Evolutionary conservation across 2,797 vertebrate genomes (phyloP).

Genomic region (Megaceryle alcyon): DNA sequence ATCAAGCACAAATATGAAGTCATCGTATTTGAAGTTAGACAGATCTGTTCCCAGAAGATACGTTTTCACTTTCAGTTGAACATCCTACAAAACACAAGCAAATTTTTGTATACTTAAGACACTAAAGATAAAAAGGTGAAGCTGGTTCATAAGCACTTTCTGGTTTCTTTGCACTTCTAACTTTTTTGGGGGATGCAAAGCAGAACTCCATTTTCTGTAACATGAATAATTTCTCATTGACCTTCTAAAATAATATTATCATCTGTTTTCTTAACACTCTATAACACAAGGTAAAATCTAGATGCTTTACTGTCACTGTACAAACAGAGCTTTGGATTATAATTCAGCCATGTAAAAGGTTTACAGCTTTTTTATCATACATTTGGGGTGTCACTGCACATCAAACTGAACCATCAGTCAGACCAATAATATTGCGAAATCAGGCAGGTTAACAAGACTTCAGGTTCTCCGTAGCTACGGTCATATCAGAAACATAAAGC

Average conservation of each 20-base stretch:
- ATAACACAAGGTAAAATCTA: background rate
- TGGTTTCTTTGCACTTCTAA: background rate
- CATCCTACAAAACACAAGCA: constrained; percentile 85
- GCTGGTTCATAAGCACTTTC: background rate
- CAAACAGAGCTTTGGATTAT: background rate
- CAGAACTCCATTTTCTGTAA: background rate
- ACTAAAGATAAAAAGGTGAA: background rate
- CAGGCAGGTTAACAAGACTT: background rate
- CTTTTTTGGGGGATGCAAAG: background rate
- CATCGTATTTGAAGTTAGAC: constrained; percentile 98
- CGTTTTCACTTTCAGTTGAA: constrained; percentile 97
- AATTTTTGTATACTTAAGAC: background rate
- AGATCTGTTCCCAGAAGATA: constrained; percentile 98
- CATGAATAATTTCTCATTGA: background rate
- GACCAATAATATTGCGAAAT: background rate
- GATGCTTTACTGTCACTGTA: background rate
- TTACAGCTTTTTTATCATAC: background rate
- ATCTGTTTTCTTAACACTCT: background rate
- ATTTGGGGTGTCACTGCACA: background rate
- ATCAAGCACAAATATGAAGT: constrained; percentile 98
- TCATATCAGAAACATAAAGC: background rate
- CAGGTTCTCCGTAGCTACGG: background rate
- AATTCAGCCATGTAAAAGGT: background rate
- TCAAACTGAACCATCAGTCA: background rate
- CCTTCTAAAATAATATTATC: background rate